Conservation (phyloP, 1,140 invertebrate genomes). For the Polyergus mexicanus region DNA sequence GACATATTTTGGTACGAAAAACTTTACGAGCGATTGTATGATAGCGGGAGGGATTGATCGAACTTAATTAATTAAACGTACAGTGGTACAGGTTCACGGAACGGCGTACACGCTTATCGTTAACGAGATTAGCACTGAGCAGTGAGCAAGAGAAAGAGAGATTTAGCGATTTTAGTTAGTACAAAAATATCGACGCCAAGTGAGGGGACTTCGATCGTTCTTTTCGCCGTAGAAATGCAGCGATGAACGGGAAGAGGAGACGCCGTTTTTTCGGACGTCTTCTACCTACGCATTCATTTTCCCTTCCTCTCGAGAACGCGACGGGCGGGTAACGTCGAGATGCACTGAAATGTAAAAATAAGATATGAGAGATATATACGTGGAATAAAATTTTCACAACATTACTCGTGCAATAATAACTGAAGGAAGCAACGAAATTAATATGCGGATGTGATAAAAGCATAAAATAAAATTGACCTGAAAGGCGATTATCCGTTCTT, state of each 20-base stretch:
- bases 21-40: conserved; percentile 47
- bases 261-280: conserved; percentile 32
- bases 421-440: conserved; percentile 21
- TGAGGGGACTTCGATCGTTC: not conserved
- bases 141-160: conserved; percentile 10
- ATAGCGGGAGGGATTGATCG: conserved; percentile 21
- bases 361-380: conserved; percentile 1
- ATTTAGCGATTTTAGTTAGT: conserved; percentile 55
- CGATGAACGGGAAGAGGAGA: not conserved
- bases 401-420: conserved; percentile 7
- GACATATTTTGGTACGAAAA: conserved; percentile 74
- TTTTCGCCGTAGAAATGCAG: conserved; percentile 17
- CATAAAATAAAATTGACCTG: conserved; percentile 18
- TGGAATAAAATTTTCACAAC: conserved; percentile 33
- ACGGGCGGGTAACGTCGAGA: conserved; percentile 21
- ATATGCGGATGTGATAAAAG: not conserved
- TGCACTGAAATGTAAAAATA: conserved; percentile 27
- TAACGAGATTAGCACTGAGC: conserved; percentile 42
- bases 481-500: not conserved
- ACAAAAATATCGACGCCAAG: conserved; percentile 52
- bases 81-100: not conserved
- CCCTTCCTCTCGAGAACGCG: conserved; percentile 34
- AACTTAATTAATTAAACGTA: conserved; percentile 46
- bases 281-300: conserved; percentile 32
- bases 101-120: conserved; percentile 26